phyloP scores from a whole-genome alignment of 1,140 invertebrate species.

The Caenorhabditis elegans region DNA sequence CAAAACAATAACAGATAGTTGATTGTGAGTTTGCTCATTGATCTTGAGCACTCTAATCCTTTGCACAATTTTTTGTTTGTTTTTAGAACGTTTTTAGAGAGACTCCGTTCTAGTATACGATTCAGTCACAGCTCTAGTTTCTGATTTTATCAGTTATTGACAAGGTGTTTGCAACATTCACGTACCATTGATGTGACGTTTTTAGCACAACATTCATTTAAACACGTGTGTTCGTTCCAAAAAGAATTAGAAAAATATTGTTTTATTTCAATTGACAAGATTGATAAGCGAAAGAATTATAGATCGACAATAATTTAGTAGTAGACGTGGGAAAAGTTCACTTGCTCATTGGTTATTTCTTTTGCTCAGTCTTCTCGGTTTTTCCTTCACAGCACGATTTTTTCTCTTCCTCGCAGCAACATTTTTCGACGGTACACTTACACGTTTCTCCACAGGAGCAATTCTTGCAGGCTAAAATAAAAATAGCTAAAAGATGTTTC shows the following conservation, averaged over 20 bases:
- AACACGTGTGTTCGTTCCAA: neutral
- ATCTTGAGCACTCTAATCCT: neutral
- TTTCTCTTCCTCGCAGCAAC: neutral
- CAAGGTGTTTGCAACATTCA: neutral
- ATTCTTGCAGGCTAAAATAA: slow-evolving; percentile 14
- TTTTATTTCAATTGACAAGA: neutral
- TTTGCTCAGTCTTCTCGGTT: neutral
- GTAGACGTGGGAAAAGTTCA: neutral
- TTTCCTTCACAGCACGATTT: slow-evolving; percentile 14
- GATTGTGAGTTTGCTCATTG: neutral
- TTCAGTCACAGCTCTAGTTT: neutral
- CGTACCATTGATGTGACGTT: neutral
- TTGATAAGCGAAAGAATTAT: neutral
- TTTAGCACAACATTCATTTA: slow-evolving; percentile 15
- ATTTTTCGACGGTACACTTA: slow-evolving; percentile 1
- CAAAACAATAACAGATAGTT: neutral
- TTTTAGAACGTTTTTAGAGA: neutral
- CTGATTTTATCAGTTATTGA: slow-evolving; percentile 15
- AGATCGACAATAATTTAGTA: slow-evolving; percentile 12
- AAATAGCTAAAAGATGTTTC: no score
- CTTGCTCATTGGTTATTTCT: neutral
- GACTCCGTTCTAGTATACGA: no score
- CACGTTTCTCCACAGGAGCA: slow-evolving; percentile 4
- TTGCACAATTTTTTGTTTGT: neutral
- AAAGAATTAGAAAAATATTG: neutral